These are phyloP conservation scores for Drosophila sp. DNA, from an alignment of 1,140 invertebrate species.

Conservation along the genomic window DNA sequence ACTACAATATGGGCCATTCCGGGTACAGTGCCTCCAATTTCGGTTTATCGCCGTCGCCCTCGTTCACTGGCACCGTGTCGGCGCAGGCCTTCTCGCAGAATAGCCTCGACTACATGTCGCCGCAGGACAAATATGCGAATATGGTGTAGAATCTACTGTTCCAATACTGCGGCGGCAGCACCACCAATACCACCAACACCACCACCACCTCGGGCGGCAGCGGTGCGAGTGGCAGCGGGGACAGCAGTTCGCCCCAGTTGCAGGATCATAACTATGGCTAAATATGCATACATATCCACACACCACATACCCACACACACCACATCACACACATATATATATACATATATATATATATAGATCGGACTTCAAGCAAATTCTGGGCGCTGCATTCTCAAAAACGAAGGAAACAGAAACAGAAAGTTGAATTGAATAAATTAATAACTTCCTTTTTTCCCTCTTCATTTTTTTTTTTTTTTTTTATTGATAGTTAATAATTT, in stretches of 20 bases:
- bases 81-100: conserved; percentile 82
- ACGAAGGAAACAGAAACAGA: not conserved
- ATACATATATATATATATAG: not conserved
- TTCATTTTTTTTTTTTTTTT: conserved; percentile 44
- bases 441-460: conserved; percentile 17
- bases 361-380: not conserved
- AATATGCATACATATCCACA: conserved; percentile 25
- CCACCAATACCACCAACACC: conserved; percentile 44
- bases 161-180: conserved; percentile 73
- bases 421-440: conserved; percentile 10
- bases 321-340: not conserved
- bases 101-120: conserved; percentile 83
- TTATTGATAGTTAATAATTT: conserved; percentile 62
- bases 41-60: conserved; percentile 75
- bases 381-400: conserved; percentile 16
- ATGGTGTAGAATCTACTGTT: conserved; percentile 83
- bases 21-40: conserved; percentile 81
- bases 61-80: conserved; percentile 77
- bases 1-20: conserved; percentile 82
- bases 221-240: conserved; percentile 30
- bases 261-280: conserved; percentile 16
- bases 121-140: conserved; percentile 82
- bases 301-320: conserved; percentile 3
- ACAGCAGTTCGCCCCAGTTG: conserved; percentile 23
- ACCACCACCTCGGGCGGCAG: conserved; percentile 51